Conservation (phyloP, 2,888 invertebrate genomes). For the Oligia fasciuncula region DNA sequence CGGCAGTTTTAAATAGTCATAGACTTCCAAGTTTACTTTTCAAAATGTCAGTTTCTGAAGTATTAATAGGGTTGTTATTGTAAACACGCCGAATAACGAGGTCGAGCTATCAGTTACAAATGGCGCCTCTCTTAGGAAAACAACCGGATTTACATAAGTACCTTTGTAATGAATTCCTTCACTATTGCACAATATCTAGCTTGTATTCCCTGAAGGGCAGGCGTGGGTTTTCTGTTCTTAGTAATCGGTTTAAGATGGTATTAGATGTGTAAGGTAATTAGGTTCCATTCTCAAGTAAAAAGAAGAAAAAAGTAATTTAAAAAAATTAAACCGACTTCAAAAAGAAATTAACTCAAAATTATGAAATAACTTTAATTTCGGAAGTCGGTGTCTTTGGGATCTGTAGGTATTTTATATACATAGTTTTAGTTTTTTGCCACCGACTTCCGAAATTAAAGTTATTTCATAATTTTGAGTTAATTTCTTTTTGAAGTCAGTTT, state of each 20-base stretch:
- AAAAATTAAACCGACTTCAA: too few species aligned
- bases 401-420: too few species aligned
- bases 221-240: background rate
- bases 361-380: too few species aligned
- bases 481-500: too few species aligned
- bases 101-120: conserved; percentile 33
- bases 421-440: too few species aligned
- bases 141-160: conserved; percentile 64
- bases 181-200: conserved; percentile 18
- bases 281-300: background rate
- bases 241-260: background rate
- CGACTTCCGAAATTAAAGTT: too few species aligned
- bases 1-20: background rate
- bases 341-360: too few species aligned
- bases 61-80: conserved; percentile 54
- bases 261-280: background rate
- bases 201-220: background rate
- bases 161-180: conserved; percentile 51
- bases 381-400: too few species aligned
- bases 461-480: too few species aligned
- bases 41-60: conserved; percentile 29
- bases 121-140: conserved; percentile 46
- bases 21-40: conserved; percentile 22
- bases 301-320: too few species aligned
- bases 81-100: conserved; percentile 32